Conservation (phyloP, 2,113 vertebrate species). For the Sus scrofa region DNA sequence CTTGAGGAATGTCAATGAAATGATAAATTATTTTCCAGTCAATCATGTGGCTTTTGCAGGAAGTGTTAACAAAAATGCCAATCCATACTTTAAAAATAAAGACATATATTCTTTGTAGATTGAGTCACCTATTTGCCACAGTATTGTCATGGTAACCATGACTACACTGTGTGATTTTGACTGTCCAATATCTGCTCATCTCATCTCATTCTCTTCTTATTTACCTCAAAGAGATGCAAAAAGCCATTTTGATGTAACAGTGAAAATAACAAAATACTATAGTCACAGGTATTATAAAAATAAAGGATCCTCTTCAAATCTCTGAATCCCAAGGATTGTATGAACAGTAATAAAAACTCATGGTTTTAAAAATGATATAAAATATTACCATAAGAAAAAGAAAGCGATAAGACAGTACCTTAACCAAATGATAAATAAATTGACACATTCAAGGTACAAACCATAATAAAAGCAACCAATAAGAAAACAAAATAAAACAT, state of each 20-base stretch:
- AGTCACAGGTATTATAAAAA: conserved; percentile 68
- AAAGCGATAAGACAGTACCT: conserved; percentile 12
- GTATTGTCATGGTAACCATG: conserved; percentile 63
- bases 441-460: conserved; percentile 52
- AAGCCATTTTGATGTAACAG: conserved; percentile 57
- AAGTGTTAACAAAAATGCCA: conserved; percentile 58
- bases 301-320: neutral
- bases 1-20: conserved; percentile 53
- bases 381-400: conserved; percentile 65
- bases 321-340: conserved; percentile 24
- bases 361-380: conserved; percentile 36
- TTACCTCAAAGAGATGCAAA: conserved; percentile 65
- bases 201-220: conserved; percentile 38
- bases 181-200: conserved; percentile 57
- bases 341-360: conserved; percentile 30
- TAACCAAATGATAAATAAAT: neutral
- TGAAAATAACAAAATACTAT: conserved; percentile 72
- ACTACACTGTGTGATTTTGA: conserved; percentile 8
- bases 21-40: neutral
- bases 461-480: neutral
- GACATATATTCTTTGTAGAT: neutral
- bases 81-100: neutral
- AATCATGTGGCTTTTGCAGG: neutral
- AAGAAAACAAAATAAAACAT: conserved; percentile 55
- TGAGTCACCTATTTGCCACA: neutral